A percentile compares a stretch with the other conserved stretches of the same genome.
These are phyloP conservation scores for Tragelaphus oryx DNA, from an alignment of 2,797 vertebrate genomes.

Conservation along the genomic window DNA sequence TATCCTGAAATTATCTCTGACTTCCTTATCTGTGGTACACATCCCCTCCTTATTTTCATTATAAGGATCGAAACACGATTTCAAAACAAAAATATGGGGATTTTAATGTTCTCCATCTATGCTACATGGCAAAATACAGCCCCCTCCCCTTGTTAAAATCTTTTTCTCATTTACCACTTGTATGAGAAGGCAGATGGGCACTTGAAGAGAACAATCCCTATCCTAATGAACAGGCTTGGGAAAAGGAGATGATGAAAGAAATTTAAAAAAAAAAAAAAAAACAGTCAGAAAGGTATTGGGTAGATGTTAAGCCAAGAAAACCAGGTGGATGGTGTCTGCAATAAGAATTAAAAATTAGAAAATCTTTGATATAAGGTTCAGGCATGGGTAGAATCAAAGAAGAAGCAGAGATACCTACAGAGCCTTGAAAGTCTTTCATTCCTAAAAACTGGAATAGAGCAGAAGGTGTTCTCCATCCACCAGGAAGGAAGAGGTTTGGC, in stretches of 20 bases:
- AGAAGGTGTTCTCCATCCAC: constrained; percentile 18
- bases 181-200: background rate
- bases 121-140: background rate
- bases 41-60: background rate
- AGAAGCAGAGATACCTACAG: background rate
- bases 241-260: background rate
- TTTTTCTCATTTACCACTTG: background rate
- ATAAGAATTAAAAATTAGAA: constrained; percentile 46
- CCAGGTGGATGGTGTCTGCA: background rate
- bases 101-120: background rate
- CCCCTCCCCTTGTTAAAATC: background rate
- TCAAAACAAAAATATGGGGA: background rate
- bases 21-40: background rate
- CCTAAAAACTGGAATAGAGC: constrained; percentile 21
- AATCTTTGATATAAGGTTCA: constrained; percentile 37
- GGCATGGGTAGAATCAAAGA: constrained; percentile 12
- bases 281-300: background rate
- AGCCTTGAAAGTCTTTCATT: constrained; percentile 41
- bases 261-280: background rate
- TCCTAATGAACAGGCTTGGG: constrained; percentile 3
- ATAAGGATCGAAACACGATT: constrained; percentile 10
- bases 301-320: background rate
- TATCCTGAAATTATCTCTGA: background rate
- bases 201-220: background rate
- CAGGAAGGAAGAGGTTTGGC: constrained; percentile 21